These are phyloP conservation scores for Pantherophis alleghaniensis DNA, from an alignment of 2,797 vertebrate genomes.

Conservation along the genomic window DNA sequence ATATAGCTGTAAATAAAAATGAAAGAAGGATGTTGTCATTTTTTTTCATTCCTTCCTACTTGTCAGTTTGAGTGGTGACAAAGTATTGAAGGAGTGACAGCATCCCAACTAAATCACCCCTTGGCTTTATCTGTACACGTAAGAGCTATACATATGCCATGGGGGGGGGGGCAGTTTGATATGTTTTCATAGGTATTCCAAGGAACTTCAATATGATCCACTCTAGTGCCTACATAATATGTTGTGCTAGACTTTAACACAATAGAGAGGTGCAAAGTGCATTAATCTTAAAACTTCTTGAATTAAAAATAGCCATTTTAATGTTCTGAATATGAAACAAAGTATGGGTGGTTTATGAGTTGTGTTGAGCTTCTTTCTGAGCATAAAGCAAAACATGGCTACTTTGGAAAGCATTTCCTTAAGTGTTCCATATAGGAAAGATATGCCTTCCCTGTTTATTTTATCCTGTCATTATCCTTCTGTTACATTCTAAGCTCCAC, in stretches of 20 bases:
- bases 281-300: neutral
- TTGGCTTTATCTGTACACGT: neutral
- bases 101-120: neutral
- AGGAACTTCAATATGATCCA: neutral
- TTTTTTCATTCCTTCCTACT: neutral
- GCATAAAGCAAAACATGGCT: neutral
- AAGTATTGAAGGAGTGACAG: neutral
- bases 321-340: neutral
- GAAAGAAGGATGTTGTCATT: neutral
- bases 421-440: neutral
- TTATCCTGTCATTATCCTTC: neutral
- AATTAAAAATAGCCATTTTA: neutral
- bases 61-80: neutral
- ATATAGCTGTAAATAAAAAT: slow-evolving; percentile 37
- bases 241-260: neutral
- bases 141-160: neutral
- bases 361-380: neutral
- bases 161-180: neutral
- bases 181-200: neutral
- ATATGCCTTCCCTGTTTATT: neutral
- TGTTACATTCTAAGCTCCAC: neutral
- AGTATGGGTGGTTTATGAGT: neutral
- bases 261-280: neutral
- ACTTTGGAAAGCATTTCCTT: neutral
- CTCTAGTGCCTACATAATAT: neutral